phyloP scores from a whole-genome alignment of 2,888 invertebrate genomes.

The Sinotaia quadrata region DNA sequence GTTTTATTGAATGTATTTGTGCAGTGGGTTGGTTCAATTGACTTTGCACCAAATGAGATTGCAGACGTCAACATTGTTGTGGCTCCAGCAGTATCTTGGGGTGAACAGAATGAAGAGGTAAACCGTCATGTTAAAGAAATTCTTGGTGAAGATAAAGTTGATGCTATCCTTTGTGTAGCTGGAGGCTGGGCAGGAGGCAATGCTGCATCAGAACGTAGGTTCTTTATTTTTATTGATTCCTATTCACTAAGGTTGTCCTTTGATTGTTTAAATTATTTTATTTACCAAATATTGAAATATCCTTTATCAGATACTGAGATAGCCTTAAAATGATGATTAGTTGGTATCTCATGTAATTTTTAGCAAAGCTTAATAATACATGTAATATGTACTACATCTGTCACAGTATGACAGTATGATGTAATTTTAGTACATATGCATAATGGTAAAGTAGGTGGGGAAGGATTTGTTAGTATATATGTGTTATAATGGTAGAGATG shows the following conservation, averaged over 20 bases:
- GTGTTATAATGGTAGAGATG: too few relatives aligned
- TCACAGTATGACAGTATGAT: too few relatives aligned
- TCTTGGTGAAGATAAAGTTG: slow-evolving; percentile 82
- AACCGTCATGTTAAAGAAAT: slow-evolving; percentile 69
- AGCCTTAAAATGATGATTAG: too few relatives aligned
- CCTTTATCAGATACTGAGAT: too few relatives aligned
- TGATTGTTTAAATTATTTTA: not conserved
- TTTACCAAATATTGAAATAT: too few relatives aligned
- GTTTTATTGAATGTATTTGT: slow-evolving; percentile 34
- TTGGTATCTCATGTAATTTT: too few relatives aligned
- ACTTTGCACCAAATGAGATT: slow-evolving; percentile 84
- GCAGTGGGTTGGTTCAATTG: slow-evolving; percentile 90
- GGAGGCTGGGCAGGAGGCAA: slow-evolving; percentile 99
- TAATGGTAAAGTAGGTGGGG: too few relatives aligned
- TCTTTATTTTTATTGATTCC: not conserved
- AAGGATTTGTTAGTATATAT: too few relatives aligned
- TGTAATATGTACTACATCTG: too few relatives aligned
- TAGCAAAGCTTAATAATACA: too few relatives aligned
- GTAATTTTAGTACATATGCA: too few relatives aligned
- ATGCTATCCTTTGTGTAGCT: slow-evolving; percentile 97
- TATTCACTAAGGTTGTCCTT: not conserved
- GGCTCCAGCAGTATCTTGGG: slow-evolving; percentile 83
- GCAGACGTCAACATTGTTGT: slow-evolving; percentile 93
- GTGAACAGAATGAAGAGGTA: slow-evolving; percentile 83
- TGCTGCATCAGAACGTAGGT: slow-evolving; percentile 80